Conservation (phyloP, 1,140 invertebrate genomes). For the Rhopalosiphum padi region DNA sequence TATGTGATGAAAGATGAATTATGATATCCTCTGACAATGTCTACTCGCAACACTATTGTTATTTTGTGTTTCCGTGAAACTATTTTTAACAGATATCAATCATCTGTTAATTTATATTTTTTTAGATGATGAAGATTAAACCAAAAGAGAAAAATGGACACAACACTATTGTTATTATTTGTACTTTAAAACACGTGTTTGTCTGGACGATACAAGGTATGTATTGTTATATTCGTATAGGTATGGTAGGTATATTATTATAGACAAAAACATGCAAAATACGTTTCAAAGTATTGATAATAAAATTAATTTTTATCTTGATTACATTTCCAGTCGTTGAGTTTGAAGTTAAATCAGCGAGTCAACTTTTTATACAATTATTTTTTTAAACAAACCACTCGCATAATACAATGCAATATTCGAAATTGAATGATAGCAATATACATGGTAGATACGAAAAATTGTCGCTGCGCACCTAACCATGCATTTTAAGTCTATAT, state of each 20-base stretch:
- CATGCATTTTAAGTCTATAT: background rate
- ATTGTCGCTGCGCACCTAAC: background rate
- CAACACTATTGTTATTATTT: background rate
- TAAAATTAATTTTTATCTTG: background rate
- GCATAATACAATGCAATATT: no score
- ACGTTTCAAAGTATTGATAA: background rate
- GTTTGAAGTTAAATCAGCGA: background rate
- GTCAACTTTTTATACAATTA: background rate
- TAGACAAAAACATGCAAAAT: background rate
- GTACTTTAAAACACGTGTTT: background rate
- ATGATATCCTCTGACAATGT: background rate
- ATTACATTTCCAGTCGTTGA: background rate
- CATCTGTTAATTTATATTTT: background rate
- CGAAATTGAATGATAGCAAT: no score
- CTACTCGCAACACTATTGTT: constrained; percentile 23
- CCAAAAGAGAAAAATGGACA: background rate
- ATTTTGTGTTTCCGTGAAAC: constrained; percentile 13
- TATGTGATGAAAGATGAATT: constrained; percentile 21
- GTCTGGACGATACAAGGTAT: background rate
- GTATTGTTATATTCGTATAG: no score
- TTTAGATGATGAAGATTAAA: background rate
- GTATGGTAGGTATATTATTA: no score
- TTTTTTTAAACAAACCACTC: background rate
- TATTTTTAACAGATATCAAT: constrained; percentile 14
- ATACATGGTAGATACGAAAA: background rate